phyloP scores from a whole-genome alignment of 2,113 vertebrate genomes.

The Boulengeromyrus knoepffleri region DNA sequence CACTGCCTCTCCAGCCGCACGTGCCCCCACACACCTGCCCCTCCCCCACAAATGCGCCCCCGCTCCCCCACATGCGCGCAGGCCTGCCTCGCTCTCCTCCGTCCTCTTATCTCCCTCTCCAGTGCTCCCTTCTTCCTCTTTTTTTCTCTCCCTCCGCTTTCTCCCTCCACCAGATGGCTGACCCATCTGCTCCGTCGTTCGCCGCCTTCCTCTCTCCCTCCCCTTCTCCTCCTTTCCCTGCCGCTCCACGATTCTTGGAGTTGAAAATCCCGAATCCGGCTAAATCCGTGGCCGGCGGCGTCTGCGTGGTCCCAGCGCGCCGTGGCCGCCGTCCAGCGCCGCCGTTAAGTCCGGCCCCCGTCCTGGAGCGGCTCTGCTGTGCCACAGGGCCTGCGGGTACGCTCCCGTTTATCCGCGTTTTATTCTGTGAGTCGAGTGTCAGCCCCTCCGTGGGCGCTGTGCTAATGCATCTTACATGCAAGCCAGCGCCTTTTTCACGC shows the following conservation, averaged over 20 bases:
- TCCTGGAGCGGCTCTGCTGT: background rate
- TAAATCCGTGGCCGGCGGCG: constrained; percentile 12
- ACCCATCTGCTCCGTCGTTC: constrained; percentile 65
- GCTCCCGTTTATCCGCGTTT: background rate
- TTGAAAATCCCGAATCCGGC: constrained; percentile 46
- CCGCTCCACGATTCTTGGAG: constrained; percentile 45
- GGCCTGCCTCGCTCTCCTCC: background rate
- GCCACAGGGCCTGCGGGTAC: background rate
- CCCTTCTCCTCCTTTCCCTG: constrained; percentile 12
- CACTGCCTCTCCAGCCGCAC: constrained; percentile 16
- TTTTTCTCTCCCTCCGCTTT: constrained; percentile 39
- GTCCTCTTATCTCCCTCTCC: constrained; percentile 11
- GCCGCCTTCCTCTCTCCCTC: constrained; percentile 40
- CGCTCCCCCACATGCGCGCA: background rate
- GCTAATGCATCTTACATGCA: background rate
- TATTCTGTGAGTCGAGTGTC: background rate
- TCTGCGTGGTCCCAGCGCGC: background rate
- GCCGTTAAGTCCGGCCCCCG: background rate
- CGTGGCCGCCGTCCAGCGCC: background rate
- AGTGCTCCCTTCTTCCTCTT: constrained; percentile 10
- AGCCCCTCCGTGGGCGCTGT: background rate
- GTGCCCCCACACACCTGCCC: constrained; percentile 5
- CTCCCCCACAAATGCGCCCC: background rate
- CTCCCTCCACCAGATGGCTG: constrained; percentile 67
- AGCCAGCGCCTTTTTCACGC: background rate